A percentile compares a stretch with the other conserved stretches of the same genome.
phyloP scores from a whole-genome alignment of 2,113 vertebrate genomes.

The Neodon shergylaensis region DNA sequence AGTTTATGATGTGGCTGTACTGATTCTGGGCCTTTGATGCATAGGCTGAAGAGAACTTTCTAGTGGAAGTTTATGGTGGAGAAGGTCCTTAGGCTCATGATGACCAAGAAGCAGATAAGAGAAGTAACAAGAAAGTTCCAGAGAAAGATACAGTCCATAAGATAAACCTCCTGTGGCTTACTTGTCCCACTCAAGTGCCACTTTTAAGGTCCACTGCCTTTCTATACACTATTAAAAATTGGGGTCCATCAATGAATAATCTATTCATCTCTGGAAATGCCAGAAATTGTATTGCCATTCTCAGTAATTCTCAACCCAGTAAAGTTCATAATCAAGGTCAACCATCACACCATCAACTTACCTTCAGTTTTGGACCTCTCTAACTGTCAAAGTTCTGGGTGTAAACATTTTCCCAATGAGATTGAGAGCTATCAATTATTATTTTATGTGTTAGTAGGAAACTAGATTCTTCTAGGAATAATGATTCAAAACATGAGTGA shows the following conservation, averaged over 20 bases:
- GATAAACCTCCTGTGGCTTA: neutral
- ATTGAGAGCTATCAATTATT: neutral
- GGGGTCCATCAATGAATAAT: neutral
- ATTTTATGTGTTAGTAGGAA: slow-evolving; percentile 1
- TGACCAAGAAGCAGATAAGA: neutral
- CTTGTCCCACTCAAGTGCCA: neutral
- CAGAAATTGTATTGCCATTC: neutral
- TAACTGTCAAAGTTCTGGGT: neutral
- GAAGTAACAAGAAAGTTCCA: neutral
- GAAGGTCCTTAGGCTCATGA: neutral
- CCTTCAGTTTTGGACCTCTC: neutral
- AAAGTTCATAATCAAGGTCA: neutral
- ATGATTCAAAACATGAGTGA: neutral
- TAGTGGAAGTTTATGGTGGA: neutral
- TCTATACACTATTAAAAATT: neutral
- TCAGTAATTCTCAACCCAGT: neutral
- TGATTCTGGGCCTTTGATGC: neutral
- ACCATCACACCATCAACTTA: neutral
- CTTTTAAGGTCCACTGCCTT: no score
- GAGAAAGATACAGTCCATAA: neutral
- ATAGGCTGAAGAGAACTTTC: neutral
- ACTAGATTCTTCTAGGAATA: slow-evolving; percentile 3
- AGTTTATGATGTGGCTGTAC: neutral
- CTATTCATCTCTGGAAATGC: neutral
- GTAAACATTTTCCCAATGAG: neutral